Base-by-base conservation (phyloP, 2,888 invertebrate species). In the Reticulitermes lucifugus region DNA sequence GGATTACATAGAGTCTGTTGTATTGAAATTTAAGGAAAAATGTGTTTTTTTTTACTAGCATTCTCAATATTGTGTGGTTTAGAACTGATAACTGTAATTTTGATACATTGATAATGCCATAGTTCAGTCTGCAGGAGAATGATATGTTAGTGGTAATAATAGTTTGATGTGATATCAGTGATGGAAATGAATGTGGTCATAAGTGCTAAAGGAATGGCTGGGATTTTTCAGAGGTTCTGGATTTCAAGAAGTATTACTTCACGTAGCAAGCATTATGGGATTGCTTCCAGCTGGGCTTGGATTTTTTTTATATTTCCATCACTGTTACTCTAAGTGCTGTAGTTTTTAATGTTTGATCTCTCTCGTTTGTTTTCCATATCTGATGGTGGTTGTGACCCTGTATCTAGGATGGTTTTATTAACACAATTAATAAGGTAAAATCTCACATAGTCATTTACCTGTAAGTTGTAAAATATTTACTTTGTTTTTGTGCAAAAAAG, bases 341-440 rank as follows among this genome's bases (percentile, higher is more conserved):
- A 81, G 81, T 43, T 85, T 85, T 85, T 87, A 83, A 85, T 60
- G 41, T 75, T 83, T 85, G 83, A 83, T 87, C 85, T 85, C 83
- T 88, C 85, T 87, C 83, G 71, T 87, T 87, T 87, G 87, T 87
- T 87, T 86, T 87, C 86, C 87, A 87, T 87, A 87, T 87, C 85
- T 87, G 87, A 87, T 87, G 87, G 87, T 87, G 87, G 85, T 87
- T 87, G 87, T 85, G 84, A 86, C 86, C 46, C 87, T 87, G 86
- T 87, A 86, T 87, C 87, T 93, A 95, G 95, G 95, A 95, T 91
- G 95, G 95, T 94, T 94, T 94, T 93, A 93, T 95, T 92, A 94
- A 94, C 93, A 94, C 94, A 92, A 93, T 94, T 92, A 94, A 94
- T 89, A 95, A 95, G 95, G 95, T 95, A 95, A 95, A 86, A 82